Evolutionary conservation across 2,888 invertebrate genomes (phyloP).

Genomic region (Candidula unifasciata): DNA sequence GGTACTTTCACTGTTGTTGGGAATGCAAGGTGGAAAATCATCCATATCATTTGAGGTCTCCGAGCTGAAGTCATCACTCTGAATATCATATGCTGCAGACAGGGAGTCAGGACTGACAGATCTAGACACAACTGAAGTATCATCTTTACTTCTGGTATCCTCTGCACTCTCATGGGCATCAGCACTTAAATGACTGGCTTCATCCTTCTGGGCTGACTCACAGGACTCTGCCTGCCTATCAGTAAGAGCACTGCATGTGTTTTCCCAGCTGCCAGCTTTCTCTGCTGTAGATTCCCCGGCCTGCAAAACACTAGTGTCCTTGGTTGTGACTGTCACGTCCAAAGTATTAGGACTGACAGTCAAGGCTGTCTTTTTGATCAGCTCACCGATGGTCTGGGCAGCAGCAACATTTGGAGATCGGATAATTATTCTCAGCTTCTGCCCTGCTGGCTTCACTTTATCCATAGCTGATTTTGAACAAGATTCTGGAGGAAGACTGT

Average conservation of each 20-base stretch:
- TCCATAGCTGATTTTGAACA: neutral
- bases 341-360: conserved; percentile 22
- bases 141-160: conserved; percentile 6
- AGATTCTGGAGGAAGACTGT: neutral
- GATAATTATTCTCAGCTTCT: conserved; percentile 45
- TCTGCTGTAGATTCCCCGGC: neutral
- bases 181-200: neutral
- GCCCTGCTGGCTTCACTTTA: conserved; percentile 22
- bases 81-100: conserved; percentile 53
- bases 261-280: neutral
- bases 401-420: conserved; percentile 49
- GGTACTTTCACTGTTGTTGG: neutral
- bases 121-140: conserved; percentile 30
- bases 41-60: conserved; percentile 50
- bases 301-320: neutral
- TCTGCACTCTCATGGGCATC: conserved; percentile 12
- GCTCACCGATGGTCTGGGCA: conserved; percentile 50
- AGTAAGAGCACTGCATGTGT: neutral
- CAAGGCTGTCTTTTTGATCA: conserved; percentile 44
- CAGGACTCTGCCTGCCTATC: neutral
- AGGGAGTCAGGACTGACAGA: conserved; percentile 50
- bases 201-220: neutral
- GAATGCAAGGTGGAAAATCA: conserved; percentile 5
- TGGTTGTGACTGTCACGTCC: conserved; percentile 42
- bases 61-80: conserved; percentile 56